A percentile compares a stretch with the other conserved stretches of the same genome.
phyloP scores from a whole-genome alignment of 2,888 invertebrate genomes.

The Heliconius sara region DNA sequence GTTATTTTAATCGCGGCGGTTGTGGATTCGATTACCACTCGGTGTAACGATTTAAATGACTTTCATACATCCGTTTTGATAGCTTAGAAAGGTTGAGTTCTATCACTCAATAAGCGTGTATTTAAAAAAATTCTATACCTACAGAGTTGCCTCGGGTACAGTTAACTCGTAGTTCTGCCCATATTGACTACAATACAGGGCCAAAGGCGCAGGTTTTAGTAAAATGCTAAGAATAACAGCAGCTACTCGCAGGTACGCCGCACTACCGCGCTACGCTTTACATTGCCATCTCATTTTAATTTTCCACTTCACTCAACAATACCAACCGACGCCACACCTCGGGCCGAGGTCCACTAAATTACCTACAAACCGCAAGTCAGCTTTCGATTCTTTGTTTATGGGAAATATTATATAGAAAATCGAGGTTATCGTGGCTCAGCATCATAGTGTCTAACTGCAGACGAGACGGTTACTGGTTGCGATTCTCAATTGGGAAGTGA shows the following conservation, averaged over 20 bases:
- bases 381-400: neutral
- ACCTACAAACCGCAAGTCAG: constrained; percentile 35
- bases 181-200: no score
- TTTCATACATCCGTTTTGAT: no score
- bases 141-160: no score
- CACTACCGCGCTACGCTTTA: constrained; percentile 7
- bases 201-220: neutral
- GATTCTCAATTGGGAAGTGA: neutral
- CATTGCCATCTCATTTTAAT: constrained; percentile 16
- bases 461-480: neutral
- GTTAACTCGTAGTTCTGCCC: no score
- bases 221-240: neutral
- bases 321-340: constrained; percentile 23
- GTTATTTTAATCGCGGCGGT: no score
- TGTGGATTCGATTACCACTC: no score
- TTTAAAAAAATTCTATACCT: no score
- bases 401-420: constrained; percentile 14
- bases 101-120: no score
- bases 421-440: neutral
- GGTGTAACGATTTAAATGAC: no score
- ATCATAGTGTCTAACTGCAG: neutral
- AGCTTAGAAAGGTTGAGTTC: no score
- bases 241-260: neutral
- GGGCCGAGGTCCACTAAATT: constrained; percentile 5
- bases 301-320: constrained; percentile 32